Base-by-base conservation (phyloP, 1,140 invertebrate species). In the Megathymus violae region DNA sequence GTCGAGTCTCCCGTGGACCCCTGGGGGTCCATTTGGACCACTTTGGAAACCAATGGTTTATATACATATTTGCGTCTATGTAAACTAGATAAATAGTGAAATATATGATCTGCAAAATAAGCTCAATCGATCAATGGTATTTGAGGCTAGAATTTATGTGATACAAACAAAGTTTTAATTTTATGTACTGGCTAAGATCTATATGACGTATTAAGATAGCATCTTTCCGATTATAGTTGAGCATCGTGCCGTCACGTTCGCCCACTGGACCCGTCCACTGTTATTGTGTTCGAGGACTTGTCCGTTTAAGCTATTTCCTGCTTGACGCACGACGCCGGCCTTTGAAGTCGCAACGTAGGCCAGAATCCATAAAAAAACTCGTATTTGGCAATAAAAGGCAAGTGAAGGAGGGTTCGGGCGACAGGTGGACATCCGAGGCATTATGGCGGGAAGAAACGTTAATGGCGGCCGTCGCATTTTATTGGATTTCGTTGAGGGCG, bases 391-490 rank as follows among this genome's bases (percentile, higher is more conserved):
- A 34, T 51, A 51, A 51, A 51, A 16, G 48, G 31, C 48, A 38
- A 36, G 48, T 51, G 48, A 51, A 51, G 31, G 31, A 36, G 48
- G 48, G 48, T 51, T 16, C 22, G 31, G 48, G 27, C 48, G 48
- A 51, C 48, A 51, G 48, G 48, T 51, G 48, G 48, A 47, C 44
- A 5, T 13, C 14, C 22, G 22, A 5, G 16, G 22, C 46, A 48
- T 31, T 31, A 48, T 31, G 43, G 5, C 46, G 13, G 62, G 48
- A 52, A 69, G 63, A 58, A 74, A 60, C 56, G 44, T 54, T 69
- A 69, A 73, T 67, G 64, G 71, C 51, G n/a, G 34, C 47, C 31
- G 56, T 22, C 48, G 61, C 64, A 41, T 64, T 62, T 67, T 69
- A 69, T 61, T 66, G 44, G 56, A 64, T 64, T 64, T 66, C 13